A percentile compares a stretch with the other conserved stretches of the same genome.
These are phyloP conservation scores for Diadegma fenestrale DNA, from an alignment of 2,888 invertebrate genomes.

Conservation along the genomic window DNA sequence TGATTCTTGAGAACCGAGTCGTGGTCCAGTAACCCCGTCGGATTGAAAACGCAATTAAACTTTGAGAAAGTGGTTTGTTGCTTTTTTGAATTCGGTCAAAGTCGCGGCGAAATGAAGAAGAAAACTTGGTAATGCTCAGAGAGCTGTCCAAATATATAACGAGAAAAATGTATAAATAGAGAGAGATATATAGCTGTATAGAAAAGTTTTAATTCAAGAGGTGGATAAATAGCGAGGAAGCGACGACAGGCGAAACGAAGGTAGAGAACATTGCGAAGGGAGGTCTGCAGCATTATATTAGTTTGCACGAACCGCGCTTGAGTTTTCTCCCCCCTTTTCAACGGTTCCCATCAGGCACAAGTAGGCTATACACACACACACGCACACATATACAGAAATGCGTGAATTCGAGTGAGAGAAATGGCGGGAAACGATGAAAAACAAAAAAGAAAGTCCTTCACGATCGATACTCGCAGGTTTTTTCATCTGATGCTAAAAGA, in stretches of 20 bases:
- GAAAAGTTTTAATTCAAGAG: slow-evolving; percentile 5
- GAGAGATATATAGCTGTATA: background rate
- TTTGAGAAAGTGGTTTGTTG: background rate
- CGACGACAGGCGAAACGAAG: slow-evolving; percentile 30
- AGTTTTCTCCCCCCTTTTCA: slow-evolving; percentile 52
- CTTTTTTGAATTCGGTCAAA: slow-evolving; percentile 12
- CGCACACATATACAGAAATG: background rate
- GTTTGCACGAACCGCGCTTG: slow-evolving; percentile 42
- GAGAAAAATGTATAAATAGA: background rate
- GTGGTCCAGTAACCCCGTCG: background rate
- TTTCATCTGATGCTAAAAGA: slow-evolving; percentile 11
- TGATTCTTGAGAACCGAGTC: background rate
- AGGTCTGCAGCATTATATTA: slow-evolving; percentile 47
- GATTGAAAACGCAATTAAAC: background rate
- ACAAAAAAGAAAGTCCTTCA: slow-evolving; percentile 56
- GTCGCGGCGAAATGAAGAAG: background rate
- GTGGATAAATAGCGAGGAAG: slow-evolving; percentile 23
- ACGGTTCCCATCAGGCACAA: slow-evolving; percentile 47
- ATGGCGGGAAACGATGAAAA: slow-evolving; percentile 49
- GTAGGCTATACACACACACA: slow-evolving; percentile 13
- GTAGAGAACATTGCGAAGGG: slow-evolving; percentile 5
- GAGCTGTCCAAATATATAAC: background rate
- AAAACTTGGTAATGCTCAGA: background rate
- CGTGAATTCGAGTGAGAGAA: slow-evolving; percentile 33
- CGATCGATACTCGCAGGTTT: slow-evolving; percentile 58